Evolutionary conservation across 2,888 invertebrate species (phyloP).

Genomic region (Drosophila mulleri): DNA sequence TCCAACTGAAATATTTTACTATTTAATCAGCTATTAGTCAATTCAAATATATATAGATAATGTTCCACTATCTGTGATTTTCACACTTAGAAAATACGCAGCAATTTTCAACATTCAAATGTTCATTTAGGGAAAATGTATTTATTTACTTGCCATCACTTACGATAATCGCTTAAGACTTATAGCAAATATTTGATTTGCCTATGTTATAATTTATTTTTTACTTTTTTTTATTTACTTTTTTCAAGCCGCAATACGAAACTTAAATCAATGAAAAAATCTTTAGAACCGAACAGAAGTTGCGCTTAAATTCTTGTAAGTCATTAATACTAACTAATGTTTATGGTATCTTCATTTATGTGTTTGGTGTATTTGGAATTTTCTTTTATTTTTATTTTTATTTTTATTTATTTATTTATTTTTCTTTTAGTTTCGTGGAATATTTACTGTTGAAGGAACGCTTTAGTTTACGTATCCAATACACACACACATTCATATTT

Average conservation of each 20-base stretch:
- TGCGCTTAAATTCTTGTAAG: slow-evolving; percentile 45
- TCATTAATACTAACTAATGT: slow-evolving; percentile 62
- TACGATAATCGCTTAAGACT: slow-evolving; percentile 62
- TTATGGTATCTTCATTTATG: slow-evolving; percentile 1
- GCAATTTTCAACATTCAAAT: neutral
- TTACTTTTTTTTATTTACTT: slow-evolving; percentile 7
- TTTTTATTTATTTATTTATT: slow-evolving; percentile 5
- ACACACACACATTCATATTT: slow-evolving; percentile 53
- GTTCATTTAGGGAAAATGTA: slow-evolving; percentile 62
- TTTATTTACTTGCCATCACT: slow-evolving; percentile 63
- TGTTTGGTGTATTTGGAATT: neutral
- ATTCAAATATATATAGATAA: neutral
- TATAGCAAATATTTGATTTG: slow-evolving; percentile 55
- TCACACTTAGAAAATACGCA: neutral
- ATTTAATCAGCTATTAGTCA: too few species aligned
- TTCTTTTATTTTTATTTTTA: slow-evolving; percentile 12
- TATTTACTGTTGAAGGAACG: slow-evolving; percentile 52
- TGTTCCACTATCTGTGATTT: too few species aligned
- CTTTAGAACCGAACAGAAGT: slow-evolving; percentile 14
- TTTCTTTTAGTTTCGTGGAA: slow-evolving; percentile 26
- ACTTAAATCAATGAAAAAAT: slow-evolving; percentile 34
- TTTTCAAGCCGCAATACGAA: slow-evolving; percentile 22
- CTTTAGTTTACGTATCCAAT: slow-evolving; percentile 33
- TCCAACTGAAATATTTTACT: neutral
- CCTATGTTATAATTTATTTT: slow-evolving; percentile 11